Evolutionary conservation across 2,888 invertebrate species (phyloP).

Genomic region (Drosophila planitibia): DNA sequence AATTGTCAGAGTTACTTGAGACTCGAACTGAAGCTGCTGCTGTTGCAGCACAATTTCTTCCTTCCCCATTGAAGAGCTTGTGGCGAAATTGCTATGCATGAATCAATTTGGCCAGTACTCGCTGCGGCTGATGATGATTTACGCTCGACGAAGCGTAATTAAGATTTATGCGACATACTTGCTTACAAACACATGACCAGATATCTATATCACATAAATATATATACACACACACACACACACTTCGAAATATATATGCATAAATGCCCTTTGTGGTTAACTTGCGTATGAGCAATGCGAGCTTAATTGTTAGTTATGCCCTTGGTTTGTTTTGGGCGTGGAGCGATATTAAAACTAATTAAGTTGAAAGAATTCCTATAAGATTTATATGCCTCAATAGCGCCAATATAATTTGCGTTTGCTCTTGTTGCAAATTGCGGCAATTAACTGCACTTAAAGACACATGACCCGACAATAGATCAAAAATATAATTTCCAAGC

Average conservation of each 20-base stretch:
- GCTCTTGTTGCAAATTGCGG: conserved; percentile 62
- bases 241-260: conserved; percentile 2
- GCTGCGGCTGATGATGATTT: conserved; percentile 77
- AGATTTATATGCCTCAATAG: conserved; percentile 69
- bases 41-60: neutral
- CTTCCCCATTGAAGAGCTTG: conserved; percentile 31
- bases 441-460: conserved; percentile 81
- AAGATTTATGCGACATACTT: conserved; percentile 74
- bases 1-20: conserved; percentile 66
- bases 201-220: neutral
- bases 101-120: conserved; percentile 66
- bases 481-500: conserved; percentile 9
- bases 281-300: conserved; percentile 44
- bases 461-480: conserved; percentile 44
- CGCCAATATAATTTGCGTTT: conserved; percentile 56
- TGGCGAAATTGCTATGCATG: conserved; percentile 53
- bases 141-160: conserved; percentile 80
- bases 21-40: neutral
- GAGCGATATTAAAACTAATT: conserved; percentile 72
- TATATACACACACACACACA: neutral
- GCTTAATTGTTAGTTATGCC: conserved; percentile 78
- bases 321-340: conserved; percentile 44
- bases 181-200: conserved; percentile 45
- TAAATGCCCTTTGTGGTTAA: conserved; percentile 35
- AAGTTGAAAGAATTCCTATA: conserved; percentile 74